Base-by-base conservation (phyloP, 2,113 vertebrate species). In the Nannospalax galili region DNA sequence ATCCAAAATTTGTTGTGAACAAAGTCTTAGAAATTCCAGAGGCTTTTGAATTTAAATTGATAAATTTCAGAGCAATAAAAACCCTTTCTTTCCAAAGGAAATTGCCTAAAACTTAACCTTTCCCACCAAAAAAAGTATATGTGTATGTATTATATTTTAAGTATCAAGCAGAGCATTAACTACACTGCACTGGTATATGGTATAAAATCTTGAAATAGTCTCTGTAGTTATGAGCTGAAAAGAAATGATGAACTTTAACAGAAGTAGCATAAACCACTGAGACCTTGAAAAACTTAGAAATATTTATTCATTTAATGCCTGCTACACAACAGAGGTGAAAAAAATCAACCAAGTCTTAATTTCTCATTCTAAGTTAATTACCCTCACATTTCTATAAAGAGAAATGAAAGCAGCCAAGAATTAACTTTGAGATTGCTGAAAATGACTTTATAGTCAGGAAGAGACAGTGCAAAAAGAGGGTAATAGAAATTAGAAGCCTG, bases 61-160 rank as follows among this genome's bases (percentile, higher is more conserved):
- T 85, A 84, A 96, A 96, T 97, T 96, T 98, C 95, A 98, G 96
- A 88, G 96, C 95, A 95, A 92, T 95, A 98, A 97, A 97, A 97
- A 96, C 37, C 89, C 95, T 87, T 75, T 92, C 94, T 94, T 93
- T 95, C 78, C 90, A 95, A 95, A 92, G 85, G 52, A 88, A 98
- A 78, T 97, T 96, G 93, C 88, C 10, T 26, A 67, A 22, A 48
- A 69, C 90, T 97, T 95, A 95, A 98, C 97, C 98, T 97, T 98
- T 91, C 91, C 97, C 98, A 98, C 97, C 97, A 98, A 96, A 96
- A 95, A 93, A 84, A 52, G 64, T 30, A 6, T 14, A 4, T 69
- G n/a, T 69, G 52, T 65, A 40, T 73, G 37, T 82, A 58, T 80
- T 79, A 48, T 60, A 90, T 69, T 94, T 26, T 86, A 48, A 95